Conservation (phyloP, 2,888 invertebrate genomes). For the Sthenelais limicola region DNA sequence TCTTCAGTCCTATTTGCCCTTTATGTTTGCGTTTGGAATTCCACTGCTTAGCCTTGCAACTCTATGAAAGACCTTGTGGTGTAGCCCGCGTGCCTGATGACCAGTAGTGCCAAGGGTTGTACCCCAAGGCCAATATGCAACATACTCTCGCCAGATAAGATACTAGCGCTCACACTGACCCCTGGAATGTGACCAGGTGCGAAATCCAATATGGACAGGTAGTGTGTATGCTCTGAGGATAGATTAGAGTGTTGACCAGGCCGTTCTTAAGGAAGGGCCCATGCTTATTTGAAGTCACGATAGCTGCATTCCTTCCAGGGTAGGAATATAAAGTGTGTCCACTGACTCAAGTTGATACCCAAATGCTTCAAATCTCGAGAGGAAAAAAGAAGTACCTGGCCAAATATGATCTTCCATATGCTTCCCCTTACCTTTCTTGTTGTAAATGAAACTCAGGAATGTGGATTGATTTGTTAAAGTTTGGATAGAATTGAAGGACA, state of each 20-base stretch:
- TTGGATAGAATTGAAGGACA: too few relatives aligned
- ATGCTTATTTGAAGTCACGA: background rate
- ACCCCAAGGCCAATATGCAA: background rate
- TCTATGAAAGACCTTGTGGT: constrained; percentile 10
- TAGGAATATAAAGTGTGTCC: too few relatives aligned
- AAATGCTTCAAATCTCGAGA: too few relatives aligned
- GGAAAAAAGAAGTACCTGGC: constrained; percentile 26
- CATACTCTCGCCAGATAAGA: background rate
- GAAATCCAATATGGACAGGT: constrained; percentile 15
- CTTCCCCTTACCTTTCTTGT: too few relatives aligned
- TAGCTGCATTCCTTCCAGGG: constrained; percentile 9
- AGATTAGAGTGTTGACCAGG: constrained; percentile 27
- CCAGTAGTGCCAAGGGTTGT: background rate
- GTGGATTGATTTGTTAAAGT: too few relatives aligned
- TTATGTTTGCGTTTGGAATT: constrained; percentile 20
- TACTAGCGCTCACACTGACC: constrained; percentile 1
- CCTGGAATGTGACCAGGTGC: constrained; percentile 34
- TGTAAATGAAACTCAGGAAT: too few relatives aligned
- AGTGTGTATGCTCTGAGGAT: background rate
- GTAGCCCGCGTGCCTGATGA: background rate
- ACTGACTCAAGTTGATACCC: too few relatives aligned
- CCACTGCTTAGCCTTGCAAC: constrained; percentile 22
- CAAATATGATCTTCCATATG: constrained; percentile 9
- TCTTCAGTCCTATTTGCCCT: constrained; percentile 23
- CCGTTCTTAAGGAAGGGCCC: background rate